Evolutionary conservation across 2,113 vertebrate species (phyloP).

Genomic region (Microcebus jonahi): DNA sequence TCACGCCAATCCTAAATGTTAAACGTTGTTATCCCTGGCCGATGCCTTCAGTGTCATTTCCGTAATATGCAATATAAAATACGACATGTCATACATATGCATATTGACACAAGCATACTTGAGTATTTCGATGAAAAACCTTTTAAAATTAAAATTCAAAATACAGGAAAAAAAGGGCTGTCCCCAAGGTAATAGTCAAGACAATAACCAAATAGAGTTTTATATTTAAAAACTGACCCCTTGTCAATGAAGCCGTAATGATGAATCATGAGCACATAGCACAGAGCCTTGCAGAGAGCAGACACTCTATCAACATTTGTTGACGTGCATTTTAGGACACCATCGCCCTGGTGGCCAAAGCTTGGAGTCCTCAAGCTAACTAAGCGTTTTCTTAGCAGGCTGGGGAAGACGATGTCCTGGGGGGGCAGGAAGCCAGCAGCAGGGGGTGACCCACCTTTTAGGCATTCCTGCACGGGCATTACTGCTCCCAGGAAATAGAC

Average conservation of each 20-base stretch:
- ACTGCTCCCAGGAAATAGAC: neutral
- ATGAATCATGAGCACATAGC: neutral
- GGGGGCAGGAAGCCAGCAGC: neutral
- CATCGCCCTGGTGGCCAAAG: no score
- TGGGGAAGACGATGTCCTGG: neutral
- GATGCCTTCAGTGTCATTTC: neutral
- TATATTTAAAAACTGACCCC: neutral
- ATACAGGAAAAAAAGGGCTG: neutral
- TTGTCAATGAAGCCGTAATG: neutral
- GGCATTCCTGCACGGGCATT: neutral
- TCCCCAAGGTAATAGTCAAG: neutral
- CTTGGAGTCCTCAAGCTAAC: neutral
- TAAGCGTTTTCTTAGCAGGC: neutral
- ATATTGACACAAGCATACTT: neutral
- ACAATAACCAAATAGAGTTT: neutral
- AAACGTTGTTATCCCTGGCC: neutral
- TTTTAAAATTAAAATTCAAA: neutral
- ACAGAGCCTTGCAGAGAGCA: neutral
- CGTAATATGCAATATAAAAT: neutral
- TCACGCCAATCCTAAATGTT: neutral
- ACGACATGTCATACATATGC: neutral
- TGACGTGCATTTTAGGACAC: neutral
- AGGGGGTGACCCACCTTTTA: neutral
- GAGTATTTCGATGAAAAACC: neutral
- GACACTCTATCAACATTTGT: neutral